Conservation (phyloP, 1,140 invertebrate genomes). For the Papilio machaon region DNA sequence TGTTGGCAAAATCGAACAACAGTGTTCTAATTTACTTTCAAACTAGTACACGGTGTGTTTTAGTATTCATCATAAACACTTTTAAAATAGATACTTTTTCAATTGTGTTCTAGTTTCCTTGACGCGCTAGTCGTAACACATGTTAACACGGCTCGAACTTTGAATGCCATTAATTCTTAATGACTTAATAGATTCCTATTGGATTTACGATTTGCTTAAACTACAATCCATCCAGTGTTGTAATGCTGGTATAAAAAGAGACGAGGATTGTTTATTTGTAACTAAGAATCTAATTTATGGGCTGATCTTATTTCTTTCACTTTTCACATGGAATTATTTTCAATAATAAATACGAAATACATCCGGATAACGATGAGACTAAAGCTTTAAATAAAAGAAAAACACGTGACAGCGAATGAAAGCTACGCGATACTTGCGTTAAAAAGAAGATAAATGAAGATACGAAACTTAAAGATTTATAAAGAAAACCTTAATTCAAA, state of each 20-base stretch:
- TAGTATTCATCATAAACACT: conserved; percentile 28
- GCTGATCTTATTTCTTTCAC: no score
- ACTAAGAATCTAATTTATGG: no score
- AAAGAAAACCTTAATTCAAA: neutral
- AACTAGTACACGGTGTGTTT: conserved; percentile 14
- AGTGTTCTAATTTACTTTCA: conserved; percentile 18
- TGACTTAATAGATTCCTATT: neutral
- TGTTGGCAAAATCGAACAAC: neutral
- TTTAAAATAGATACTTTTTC: conserved; percentile 29
- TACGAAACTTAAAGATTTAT: neutral
- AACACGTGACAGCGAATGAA: neutral
- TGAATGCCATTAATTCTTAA: neutral
- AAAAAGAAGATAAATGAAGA: neutral
- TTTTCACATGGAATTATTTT: no score
- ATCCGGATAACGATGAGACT: neutral
- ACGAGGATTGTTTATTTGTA: neutral
- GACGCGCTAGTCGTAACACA: neutral
- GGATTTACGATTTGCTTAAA: neutral
- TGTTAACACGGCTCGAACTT: neutral
- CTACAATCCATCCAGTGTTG: no score
- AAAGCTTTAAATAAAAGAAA: neutral
- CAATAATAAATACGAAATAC: neutral
- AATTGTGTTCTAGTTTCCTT: conserved; percentile 12
- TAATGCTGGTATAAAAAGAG: neutral
- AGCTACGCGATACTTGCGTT: neutral